Evolutionary conservation across 2,113 vertebrate species (phyloP).

Genomic region (Tragelaphus buxtoni): DNA sequence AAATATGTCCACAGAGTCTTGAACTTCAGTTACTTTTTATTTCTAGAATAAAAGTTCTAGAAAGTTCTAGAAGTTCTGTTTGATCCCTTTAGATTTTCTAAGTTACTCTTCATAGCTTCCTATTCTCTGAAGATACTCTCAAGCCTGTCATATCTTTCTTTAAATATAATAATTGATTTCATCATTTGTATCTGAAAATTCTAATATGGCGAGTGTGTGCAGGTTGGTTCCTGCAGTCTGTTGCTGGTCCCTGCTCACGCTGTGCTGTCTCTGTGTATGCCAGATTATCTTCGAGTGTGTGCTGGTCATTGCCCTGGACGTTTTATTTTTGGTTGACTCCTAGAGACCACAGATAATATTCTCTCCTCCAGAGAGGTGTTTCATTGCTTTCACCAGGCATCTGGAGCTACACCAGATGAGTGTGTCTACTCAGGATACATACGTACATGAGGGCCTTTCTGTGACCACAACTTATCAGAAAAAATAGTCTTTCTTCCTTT

Average conservation of each 20-base stretch:
- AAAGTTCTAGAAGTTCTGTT: background rate
- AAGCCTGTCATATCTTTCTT: background rate
- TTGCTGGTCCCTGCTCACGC: background rate
- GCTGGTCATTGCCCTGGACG: background rate
- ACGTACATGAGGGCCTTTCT: background rate
- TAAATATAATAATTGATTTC: background rate
- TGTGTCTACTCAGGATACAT: background rate
- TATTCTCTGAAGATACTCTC: slow-evolving; percentile 2
- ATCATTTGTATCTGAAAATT: background rate
- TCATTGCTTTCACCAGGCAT: background rate
- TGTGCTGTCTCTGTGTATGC: background rate
- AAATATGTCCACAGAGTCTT: background rate
- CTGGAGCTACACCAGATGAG: background rate
- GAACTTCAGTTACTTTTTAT: background rate
- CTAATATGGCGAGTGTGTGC: background rate
- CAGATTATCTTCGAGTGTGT: background rate
- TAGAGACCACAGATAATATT: background rate
- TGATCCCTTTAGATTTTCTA: background rate
- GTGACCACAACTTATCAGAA: background rate
- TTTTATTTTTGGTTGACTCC: background rate
- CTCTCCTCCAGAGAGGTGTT: background rate
- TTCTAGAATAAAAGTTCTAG: background rate
- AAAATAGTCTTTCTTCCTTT: background rate
- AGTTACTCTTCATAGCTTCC: background rate
- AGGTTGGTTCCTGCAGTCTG: background rate